These are phyloP conservation scores for Psephotus haematonotus DNA, from an alignment of 2,113 vertebrate species.

Conservation along the genomic window DNA sequence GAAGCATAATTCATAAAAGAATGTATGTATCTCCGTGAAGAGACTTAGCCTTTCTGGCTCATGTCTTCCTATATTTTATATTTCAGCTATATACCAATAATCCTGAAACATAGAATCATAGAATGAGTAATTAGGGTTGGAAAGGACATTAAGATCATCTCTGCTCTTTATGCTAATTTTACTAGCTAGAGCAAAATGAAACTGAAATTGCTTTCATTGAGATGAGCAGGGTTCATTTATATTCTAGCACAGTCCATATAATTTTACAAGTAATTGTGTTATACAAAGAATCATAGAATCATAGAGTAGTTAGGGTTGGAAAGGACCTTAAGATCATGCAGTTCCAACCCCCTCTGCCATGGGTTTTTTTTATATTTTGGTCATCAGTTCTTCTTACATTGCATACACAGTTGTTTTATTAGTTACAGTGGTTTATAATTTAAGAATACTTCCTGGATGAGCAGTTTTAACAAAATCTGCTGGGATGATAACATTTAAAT, in stretches of 20 bases:
- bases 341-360: no score
- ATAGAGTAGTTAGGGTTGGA: no score
- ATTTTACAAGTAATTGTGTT: neutral
- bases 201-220: neutral
- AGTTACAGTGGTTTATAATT: neutral
- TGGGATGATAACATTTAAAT: neutral
- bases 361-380: neutral
- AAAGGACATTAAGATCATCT: neutral
- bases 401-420: neutral
- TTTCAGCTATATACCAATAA: neutral
- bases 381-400: neutral
- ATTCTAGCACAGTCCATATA: accelerated
- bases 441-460: neutral
- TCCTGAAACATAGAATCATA: neutral
- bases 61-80: neutral
- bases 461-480: neutral
- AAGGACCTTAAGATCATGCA: no score
- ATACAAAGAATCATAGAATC: no score
- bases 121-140: neutral
- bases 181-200: neutral
- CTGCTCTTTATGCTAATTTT: neutral
- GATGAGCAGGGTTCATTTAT: neutral
- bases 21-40: neutral
- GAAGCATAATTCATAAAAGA: neutral
- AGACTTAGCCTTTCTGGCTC: neutral